These are phyloP conservation scores for Pseudochirops cupreus DNA, from an alignment of 2,797 vertebrate species.

Conservation along the genomic window DNA sequence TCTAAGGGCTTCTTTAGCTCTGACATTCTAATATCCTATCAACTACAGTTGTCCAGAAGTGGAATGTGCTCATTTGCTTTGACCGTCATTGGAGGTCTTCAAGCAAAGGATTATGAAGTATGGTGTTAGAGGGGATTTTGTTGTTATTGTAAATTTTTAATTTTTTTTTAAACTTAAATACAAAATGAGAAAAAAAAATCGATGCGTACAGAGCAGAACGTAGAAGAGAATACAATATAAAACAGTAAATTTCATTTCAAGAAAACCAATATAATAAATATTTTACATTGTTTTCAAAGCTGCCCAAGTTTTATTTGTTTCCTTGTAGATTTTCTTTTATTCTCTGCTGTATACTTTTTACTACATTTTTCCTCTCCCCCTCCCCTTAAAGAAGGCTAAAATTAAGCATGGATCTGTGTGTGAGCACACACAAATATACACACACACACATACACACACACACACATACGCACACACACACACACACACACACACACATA, in stretches of 20 bases:
- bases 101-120: neutral
- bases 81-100: neutral
- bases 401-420: too few relatives aligned
- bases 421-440: too few relatives aligned
- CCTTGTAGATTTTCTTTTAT: too few relatives aligned
- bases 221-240: neutral
- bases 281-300: neutral
- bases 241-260: neutral
- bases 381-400: too few relatives aligned
- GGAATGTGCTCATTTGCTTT: neutral
- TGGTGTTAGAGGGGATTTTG: neutral
- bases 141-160: neutral
- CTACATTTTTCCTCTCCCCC: too few relatives aligned
- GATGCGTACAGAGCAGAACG: neutral
- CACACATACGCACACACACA: too few relatives aligned
- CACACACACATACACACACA: too few relatives aligned
- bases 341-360: too few relatives aligned
- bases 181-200: neutral
- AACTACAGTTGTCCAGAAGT: neutral
- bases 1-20: neutral
- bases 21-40: neutral
- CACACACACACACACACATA: too few relatives aligned
- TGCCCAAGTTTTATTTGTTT: too few relatives aligned
- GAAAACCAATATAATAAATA: neutral
- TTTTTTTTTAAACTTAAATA: neutral